phyloP scores from a whole-genome alignment of 2,113 vertebrate species.

The Channa maculata region DNA sequence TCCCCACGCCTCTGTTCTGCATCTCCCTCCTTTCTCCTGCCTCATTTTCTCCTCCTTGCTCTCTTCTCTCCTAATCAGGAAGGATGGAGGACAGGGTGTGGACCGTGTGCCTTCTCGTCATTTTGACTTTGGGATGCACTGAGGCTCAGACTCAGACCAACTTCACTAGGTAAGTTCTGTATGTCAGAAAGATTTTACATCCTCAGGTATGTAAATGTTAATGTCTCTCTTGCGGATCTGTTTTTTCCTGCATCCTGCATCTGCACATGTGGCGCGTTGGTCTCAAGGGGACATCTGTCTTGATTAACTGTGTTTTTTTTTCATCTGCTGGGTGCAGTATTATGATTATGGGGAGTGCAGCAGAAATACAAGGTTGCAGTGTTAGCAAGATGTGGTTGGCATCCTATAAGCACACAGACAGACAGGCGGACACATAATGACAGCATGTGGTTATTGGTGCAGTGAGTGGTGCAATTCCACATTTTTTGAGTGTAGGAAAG shows the following conservation, averaged over 20 bases:
- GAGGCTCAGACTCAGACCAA: constrained; percentile 78
- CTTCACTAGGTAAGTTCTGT: constrained; percentile 75
- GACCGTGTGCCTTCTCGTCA: constrained; percentile 64
- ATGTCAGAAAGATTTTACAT: neutral
- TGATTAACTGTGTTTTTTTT: constrained; percentile 17
- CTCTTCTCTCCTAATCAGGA: constrained; percentile 51
- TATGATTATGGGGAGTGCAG: constrained; percentile 33
- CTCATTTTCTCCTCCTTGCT: constrained; percentile 33
- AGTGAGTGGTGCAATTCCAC: constrained; percentile 3
- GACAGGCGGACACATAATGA: constrained; percentile 26
- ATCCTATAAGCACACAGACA: constrained; percentile 57
- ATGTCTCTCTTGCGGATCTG: constrained; percentile 21
- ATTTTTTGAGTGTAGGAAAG: neutral
- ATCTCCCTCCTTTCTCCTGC: constrained; percentile 39
- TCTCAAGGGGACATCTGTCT: constrained; percentile 35
- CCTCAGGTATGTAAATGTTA: neutral
- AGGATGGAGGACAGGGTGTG: constrained; percentile 75
- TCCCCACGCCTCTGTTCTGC: constrained; percentile 7
- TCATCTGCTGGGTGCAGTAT: constrained; percentile 30
- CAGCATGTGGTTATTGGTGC: constrained; percentile 26
- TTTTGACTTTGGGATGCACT: constrained; percentile 71
- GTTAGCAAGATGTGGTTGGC: constrained; percentile 49
- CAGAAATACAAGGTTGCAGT: constrained; percentile 53
- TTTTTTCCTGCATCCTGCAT: neutral
- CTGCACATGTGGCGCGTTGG: constrained; percentile 62